Percentiles rank a stretch among this genome's conserved stretches.
These are phyloP conservation scores for Boloria euphrosyne DNA, from an alignment of 2,888 invertebrate genomes.

Conservation along the genomic window DNA sequence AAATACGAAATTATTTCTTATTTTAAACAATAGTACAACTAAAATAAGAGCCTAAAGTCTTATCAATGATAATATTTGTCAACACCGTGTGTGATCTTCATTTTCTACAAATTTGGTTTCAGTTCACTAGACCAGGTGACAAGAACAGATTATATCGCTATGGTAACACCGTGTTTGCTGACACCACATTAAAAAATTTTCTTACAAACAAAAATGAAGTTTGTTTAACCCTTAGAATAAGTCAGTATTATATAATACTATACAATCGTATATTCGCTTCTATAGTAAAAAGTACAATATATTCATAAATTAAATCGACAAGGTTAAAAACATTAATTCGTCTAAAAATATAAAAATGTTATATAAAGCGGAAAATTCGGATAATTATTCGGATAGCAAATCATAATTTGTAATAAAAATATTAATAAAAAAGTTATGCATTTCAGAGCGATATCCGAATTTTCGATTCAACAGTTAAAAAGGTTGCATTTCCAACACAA, in stretches of 20 bases:
- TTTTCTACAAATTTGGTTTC: slow-evolving; percentile 26
- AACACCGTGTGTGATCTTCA: slow-evolving; percentile 46
- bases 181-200: slow-evolving; percentile 25
- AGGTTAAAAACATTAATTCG: slow-evolving; percentile 2
- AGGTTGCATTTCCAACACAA: slow-evolving; percentile 24
- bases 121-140: not conserved
- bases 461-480: slow-evolving; percentile 20
- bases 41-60: slow-evolving; percentile 19
- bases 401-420: not conserved
- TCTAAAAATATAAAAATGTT: not conserved
- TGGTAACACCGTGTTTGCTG: slow-evolving; percentile 34
- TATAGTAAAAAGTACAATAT: slow-evolving; percentile 2
- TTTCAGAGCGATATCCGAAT: slow-evolving; percentile 12
- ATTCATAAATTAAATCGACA: slow-evolving; percentile 13
- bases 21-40: slow-evolving; percentile 16
- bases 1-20: not conserved
- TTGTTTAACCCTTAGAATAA: slow-evolving; percentile 3
- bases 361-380: slow-evolving; percentile 26
- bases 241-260: slow-evolving; percentile 1
- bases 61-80: slow-evolving; percentile 15
- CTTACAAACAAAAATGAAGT: slow-evolving; percentile 8
- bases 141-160: slow-evolving; percentile 21
- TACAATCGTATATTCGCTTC: not conserved
- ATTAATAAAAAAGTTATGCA: not conserved
- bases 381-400: not conserved